These are phyloP conservation scores for Dryobates pubescens DNA, from an alignment of 2,797 vertebrate species.

Conservation along the genomic window DNA sequence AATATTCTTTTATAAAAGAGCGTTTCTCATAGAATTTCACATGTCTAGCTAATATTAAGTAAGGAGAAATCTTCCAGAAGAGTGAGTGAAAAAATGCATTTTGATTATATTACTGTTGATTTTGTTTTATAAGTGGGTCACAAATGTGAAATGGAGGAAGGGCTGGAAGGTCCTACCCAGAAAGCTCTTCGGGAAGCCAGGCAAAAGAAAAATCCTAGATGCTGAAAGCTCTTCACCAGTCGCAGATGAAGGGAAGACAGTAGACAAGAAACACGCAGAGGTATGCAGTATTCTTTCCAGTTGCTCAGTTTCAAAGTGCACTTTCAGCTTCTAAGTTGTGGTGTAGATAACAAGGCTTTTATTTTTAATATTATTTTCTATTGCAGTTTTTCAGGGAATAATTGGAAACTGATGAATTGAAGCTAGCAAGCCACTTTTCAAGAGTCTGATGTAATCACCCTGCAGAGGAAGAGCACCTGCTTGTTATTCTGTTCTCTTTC, in stretches of 20 bases:
- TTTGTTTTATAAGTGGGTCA: conserved; percentile 50
- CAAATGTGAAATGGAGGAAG: conserved; percentile 30
- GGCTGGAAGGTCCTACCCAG: conserved; percentile 60
- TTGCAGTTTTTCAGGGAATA: not conserved
- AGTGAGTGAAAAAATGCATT: not conserved
- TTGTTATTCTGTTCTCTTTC: not conserved
- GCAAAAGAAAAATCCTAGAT: conserved; percentile 34
- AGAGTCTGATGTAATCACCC: not conserved
- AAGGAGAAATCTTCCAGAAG: not conserved
- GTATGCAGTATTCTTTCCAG: conserved; percentile 58
- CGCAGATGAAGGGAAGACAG: conserved; percentile 50
- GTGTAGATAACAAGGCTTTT: not conserved
- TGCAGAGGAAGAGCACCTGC: not conserved
- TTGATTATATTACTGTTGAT: not conserved
- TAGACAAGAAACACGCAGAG: conserved; percentile 53
- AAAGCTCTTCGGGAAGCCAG: conserved; percentile 67
- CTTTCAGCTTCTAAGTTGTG: not conserved
- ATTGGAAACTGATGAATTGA: not conserved
- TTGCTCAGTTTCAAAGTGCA: not conserved
- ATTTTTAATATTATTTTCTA: not conserved
- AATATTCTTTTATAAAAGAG: not conserved
- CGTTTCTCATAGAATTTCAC: not conserved
- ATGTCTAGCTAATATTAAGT: not conserved
- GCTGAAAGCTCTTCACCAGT: not conserved
- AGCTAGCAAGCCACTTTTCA: not conserved